Conservation (phyloP, 2,797 vertebrate genomes). For the Acrossocheilus wenchowensis region DNA sequence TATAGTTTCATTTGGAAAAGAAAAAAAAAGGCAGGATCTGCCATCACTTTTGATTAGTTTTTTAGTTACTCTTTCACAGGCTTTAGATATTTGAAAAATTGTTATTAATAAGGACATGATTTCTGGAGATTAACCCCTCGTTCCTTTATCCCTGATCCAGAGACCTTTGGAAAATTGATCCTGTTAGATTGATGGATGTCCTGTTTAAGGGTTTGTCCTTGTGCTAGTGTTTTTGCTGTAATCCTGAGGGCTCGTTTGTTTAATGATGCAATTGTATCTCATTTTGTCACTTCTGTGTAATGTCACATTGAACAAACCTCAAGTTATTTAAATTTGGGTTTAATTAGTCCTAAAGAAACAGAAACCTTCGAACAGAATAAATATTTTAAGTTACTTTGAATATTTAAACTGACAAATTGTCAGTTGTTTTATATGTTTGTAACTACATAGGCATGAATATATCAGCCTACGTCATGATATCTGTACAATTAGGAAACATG, state of each 20-base stretch:
- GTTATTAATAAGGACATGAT: slow-evolving; percentile 87
- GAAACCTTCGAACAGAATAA: slow-evolving; percentile 8
- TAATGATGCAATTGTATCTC: slow-evolving; percentile 74
- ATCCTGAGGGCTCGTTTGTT: slow-evolving; percentile 70
- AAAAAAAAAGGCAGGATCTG: slow-evolving; percentile 70
- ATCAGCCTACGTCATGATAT: too few species aligned
- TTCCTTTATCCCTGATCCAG: slow-evolving; percentile 76
- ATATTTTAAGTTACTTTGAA: slow-evolving; percentile 13
- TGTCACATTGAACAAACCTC: slow-evolving; percentile 77
- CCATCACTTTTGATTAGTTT: slow-evolving; percentile 83
- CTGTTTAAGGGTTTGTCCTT: slow-evolving; percentile 81
- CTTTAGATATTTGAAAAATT: slow-evolving; percentile 82
- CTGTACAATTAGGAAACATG: background rate
- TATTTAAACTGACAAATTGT: background rate
- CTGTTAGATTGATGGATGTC: slow-evolving; percentile 81
- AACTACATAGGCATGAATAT: background rate
- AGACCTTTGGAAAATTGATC: slow-evolving; percentile 84
- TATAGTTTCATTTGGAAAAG: slow-evolving; percentile 17
- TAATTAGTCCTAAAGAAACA: slow-evolving; percentile 33
- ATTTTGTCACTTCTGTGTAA: slow-evolving; percentile 67
- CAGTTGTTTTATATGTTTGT: background rate
- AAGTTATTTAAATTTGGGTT: slow-evolving; percentile 40
- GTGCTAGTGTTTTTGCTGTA: slow-evolving; percentile 65
- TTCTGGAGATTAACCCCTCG: slow-evolving; percentile 84
- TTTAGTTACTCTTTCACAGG: slow-evolving; percentile 79